Conservation (phyloP, 1,140 invertebrate genomes). For the Akabosia matsudoensis region DNA sequence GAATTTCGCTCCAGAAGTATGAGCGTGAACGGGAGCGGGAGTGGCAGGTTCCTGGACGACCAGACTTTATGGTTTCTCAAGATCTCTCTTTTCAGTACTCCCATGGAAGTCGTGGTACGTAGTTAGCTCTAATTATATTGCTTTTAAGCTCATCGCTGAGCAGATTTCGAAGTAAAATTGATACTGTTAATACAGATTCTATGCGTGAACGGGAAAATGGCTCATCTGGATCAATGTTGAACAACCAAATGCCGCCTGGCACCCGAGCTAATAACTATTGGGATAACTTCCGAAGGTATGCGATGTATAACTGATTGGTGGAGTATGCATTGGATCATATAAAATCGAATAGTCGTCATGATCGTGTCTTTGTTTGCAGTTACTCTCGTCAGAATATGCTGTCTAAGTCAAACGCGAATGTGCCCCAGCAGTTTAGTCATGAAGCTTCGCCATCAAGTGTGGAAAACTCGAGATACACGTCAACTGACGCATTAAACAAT, state of each 20-base stretch:
- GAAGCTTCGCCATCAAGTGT: background rate
- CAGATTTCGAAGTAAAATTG: background rate
- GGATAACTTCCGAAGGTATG: conserved; percentile 62
- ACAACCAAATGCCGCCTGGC: conserved; percentile 81
- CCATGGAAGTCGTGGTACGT: background rate
- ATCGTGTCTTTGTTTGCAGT: conserved; percentile 55
- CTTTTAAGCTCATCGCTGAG: background rate
- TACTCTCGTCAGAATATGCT: conserved; percentile 80
- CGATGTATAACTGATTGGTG: background rate
- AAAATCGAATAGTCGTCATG: background rate
- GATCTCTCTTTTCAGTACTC: background rate
- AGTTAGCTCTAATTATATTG: background rate
- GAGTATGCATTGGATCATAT: background rate
- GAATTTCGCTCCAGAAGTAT: background rate
- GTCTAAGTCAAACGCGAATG: conserved; percentile 52
- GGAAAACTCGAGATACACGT: background rate
- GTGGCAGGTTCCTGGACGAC: background rate
- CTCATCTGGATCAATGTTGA: conserved; percentile 53
- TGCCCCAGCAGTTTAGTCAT: background rate
- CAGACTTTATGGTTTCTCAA: conserved; percentile 3
- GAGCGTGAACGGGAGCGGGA: background rate
- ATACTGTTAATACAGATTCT: background rate
- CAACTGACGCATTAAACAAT: background rate
- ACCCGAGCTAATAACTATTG: conserved; percentile 85
- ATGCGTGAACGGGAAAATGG: background rate